Percentiles rank a stretch among this genome's conserved stretches.
Evolutionary conservation across 2,113 vertebrate species (phyloP).

Genomic region (Gobius niger): DNA sequence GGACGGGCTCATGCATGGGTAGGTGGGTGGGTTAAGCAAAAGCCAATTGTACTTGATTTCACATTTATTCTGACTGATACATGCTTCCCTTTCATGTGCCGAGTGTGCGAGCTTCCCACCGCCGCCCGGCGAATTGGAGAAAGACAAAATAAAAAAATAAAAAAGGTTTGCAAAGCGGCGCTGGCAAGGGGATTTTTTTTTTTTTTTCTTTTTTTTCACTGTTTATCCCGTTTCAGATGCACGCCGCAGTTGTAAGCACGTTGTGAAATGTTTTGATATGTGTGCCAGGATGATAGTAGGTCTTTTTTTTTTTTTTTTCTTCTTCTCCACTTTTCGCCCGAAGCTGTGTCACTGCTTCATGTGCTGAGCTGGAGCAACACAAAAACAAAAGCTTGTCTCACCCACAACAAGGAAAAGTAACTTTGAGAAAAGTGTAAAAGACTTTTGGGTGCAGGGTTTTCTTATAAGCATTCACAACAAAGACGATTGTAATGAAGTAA

Average conservation of each 20-base stretch:
- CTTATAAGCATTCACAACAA: not conserved
- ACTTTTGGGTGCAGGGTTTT: not conserved
- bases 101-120: slow-evolving; percentile 35
- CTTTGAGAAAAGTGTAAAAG: slow-evolving; percentile 10
- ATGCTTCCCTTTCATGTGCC: slow-evolving; percentile 44
- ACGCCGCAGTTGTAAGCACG: slow-evolving; percentile 33
- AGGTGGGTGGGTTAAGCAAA: slow-evolving; percentile 47
- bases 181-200: slow-evolving; percentile 29
- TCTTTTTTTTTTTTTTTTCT: slow-evolving; percentile 42
- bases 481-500: too few relatives aligned
- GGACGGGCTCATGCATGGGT: slow-evolving; percentile 38
- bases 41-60: slow-evolving; percentile 64
- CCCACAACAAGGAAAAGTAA: slow-evolving; percentile 7
- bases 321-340: slow-evolving; percentile 54
- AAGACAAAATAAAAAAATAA: not conserved
- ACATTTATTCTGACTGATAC: slow-evolving; percentile 60
- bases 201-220: too few relatives aligned
- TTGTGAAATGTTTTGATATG: slow-evolving; percentile 50
- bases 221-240: slow-evolving; percentile 28
- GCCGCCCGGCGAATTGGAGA: slow-evolving; percentile 30
- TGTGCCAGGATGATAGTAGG: slow-evolving; percentile 61
- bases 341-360: slow-evolving; percentile 65
- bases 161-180: slow-evolving; percentile 38
- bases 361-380: slow-evolving; percentile 43
- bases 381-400: slow-evolving; percentile 50